These are phyloP conservation scores for Pituophis catenifer DNA, from an alignment of 2,113 vertebrate species.

Conservation along the genomic window DNA sequence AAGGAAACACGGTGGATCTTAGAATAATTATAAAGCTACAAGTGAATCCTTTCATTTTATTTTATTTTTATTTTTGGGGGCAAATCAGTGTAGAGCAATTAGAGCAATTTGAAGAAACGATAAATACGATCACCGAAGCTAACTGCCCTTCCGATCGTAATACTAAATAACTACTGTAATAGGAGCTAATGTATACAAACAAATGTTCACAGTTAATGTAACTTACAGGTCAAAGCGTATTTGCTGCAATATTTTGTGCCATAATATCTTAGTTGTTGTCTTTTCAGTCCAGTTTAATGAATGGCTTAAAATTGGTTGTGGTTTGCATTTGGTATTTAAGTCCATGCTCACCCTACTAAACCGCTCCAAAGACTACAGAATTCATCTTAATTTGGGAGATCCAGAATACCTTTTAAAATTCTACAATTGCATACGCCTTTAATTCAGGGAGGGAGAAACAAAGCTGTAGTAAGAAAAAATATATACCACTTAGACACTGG, in stretches of 20 bases:
- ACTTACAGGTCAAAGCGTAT: neutral
- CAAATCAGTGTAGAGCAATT: neutral
- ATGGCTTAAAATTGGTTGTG: neutral
- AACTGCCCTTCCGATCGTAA: neutral
- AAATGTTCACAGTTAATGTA: neutral
- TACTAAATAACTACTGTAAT: neutral
- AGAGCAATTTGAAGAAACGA: neutral
- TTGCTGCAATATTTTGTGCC: neutral
- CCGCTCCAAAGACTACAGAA: neutral
- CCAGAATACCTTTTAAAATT: neutral
- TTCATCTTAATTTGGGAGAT: neutral
- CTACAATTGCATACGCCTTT: neutral
- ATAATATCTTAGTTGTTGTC: neutral
- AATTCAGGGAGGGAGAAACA: too few relatives aligned
- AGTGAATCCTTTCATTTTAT: neutral
- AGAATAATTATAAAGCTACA: constrained; percentile 2
- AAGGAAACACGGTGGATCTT: neutral
- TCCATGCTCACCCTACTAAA: neutral
- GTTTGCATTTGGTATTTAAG: neutral
- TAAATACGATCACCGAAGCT: neutral
- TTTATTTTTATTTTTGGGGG: neutral
- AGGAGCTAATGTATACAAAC: neutral
- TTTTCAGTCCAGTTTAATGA: neutral
- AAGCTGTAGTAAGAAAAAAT: neutral
- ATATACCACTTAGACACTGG: neutral